Conservation (phyloP, 2,888 invertebrate genomes). For the Drosophila quasianomalipes region DNA sequence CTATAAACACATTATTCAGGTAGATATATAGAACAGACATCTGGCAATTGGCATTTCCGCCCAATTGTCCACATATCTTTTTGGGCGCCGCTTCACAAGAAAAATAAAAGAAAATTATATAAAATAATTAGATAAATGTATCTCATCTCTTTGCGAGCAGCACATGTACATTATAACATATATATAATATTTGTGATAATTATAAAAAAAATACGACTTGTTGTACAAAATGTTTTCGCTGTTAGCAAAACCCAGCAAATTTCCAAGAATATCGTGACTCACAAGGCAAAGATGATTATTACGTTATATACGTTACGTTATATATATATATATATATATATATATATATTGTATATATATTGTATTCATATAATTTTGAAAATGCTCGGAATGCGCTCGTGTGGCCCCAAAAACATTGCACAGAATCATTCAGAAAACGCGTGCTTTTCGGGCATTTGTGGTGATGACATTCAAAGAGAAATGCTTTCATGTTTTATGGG, state of each 20-base stretch:
- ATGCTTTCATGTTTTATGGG: background rate
- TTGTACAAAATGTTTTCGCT: constrained; percentile 33
- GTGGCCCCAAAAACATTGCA: constrained; percentile 29
- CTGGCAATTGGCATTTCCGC: constrained; percentile 71
- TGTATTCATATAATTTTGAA: constrained; percentile 24
- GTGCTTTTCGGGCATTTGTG: constrained; percentile 23
- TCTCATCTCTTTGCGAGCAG: background rate
- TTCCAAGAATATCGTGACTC: constrained; percentile 66
- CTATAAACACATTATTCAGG: constrained; percentile 48
- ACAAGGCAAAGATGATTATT: constrained; percentile 36
- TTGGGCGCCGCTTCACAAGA: constrained; percentile 49
- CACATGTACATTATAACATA: constrained; percentile 38
- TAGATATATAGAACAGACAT: constrained; percentile 30
- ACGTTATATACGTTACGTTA: constrained; percentile 13
- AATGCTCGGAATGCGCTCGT: constrained; percentile 56
- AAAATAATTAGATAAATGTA: constrained; percentile 22
- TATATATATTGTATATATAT: background rate
- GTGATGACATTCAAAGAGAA: constrained; percentile 19
- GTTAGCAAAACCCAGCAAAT: constrained; percentile 39
- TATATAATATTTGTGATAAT: constrained; percentile 38
- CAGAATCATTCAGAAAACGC: constrained; percentile 57
- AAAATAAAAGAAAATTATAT: constrained; percentile 9
- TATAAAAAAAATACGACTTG: constrained; percentile 41
- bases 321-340: constrained; percentile 7
- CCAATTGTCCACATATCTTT: constrained; percentile 65